Conservation (phyloP, 2,888 invertebrate genomes). For the Tubulanus polymorphus region DNA sequence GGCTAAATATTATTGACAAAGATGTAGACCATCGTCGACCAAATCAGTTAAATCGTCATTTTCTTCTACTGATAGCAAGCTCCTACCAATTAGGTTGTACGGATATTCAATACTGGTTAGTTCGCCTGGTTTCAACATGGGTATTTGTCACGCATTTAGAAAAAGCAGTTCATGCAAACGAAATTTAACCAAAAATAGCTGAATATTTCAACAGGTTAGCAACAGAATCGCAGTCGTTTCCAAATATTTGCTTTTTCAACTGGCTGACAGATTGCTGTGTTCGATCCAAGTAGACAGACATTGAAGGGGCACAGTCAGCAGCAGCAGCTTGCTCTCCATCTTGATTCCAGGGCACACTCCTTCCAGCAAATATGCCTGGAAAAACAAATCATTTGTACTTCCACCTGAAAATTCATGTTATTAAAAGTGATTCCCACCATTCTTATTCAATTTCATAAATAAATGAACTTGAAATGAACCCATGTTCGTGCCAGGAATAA, state of each 20-base stretch:
- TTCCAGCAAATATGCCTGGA: constrained; percentile 23
- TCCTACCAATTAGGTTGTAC: constrained; percentile 14
- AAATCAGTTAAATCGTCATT: too few relatives aligned
- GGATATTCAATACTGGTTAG: constrained; percentile 23
- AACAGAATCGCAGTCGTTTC: constrained; percentile 10
- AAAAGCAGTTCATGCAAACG: too few relatives aligned
- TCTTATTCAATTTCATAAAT: too few relatives aligned
- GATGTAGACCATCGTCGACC: too few relatives aligned
- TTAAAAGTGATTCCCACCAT: too few relatives aligned
- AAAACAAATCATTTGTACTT: constrained; percentile 18
- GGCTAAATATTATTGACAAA: too few relatives aligned
- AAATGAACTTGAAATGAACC: constrained; percentile 24
- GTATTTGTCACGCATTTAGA: too few relatives aligned
- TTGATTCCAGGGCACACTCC: constrained; percentile 22
- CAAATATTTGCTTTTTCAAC: constrained; percentile 9
- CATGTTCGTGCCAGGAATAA: constrained; percentile 23
- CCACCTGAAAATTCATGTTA: constrained; percentile 18
- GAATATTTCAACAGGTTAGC: too few relatives aligned
- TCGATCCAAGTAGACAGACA: constrained; percentile 10
- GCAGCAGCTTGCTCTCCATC: constrained; percentile 12
- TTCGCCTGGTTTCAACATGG: too few relatives aligned
- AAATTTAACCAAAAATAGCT: too few relatives aligned
- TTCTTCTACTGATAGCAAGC: neutral
- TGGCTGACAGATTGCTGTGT: constrained; percentile 15
- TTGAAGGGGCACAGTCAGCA: neutral